Evolutionary conservation across 2,888 invertebrate species (phyloP), one percentile per base, ranked within the genome.

Genomic region (Microchrysa polita): DNA sequence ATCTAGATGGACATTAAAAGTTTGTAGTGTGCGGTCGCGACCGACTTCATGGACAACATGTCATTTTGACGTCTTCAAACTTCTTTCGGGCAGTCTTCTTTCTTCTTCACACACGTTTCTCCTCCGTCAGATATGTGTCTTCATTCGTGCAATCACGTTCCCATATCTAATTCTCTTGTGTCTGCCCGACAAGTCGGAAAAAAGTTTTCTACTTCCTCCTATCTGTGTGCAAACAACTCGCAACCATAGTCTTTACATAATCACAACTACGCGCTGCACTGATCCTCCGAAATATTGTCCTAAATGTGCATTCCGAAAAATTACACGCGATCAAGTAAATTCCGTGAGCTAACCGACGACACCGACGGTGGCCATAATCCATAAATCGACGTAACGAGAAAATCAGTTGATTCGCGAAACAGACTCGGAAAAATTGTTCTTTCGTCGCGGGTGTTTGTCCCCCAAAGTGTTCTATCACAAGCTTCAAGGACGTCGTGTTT

Each of bases 231-330:
- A 34, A 34, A 7, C 7, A 34, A 7, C 27, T 7, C 27, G 27
- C 7, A 7, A 34, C 27, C 27, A 7, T 34, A 2, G 27, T 5
- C 7, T 61, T 61, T 61, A 61, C 34, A 61, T 61, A 61, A 61
- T 61, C 61, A 18, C 40, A n/a, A n/a, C n/a, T n/a, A 27, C 27
- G 4, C 48, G 48, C 5, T n/a, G 48, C 48, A 34, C 10, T 48
- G 48, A n/a, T 48, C 10, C 48, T n/a, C 12, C 48, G n/a, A 69
- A 55, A 18, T 69, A 5, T 34, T 34, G 27, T 34, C 23, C 69
- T 69, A 74, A 74, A 74, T 74, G 74, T 74, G 69, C 69, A 69
- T 69, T 69, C 63, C 74, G 12, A 69, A 69, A 69, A 74, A 74
- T 74, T 69, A 63, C 61, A 52, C 55, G 63, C 40, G 67, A 53